Conservation (phyloP, 2,888 invertebrate species). For the Drosophila falleni region DNA sequence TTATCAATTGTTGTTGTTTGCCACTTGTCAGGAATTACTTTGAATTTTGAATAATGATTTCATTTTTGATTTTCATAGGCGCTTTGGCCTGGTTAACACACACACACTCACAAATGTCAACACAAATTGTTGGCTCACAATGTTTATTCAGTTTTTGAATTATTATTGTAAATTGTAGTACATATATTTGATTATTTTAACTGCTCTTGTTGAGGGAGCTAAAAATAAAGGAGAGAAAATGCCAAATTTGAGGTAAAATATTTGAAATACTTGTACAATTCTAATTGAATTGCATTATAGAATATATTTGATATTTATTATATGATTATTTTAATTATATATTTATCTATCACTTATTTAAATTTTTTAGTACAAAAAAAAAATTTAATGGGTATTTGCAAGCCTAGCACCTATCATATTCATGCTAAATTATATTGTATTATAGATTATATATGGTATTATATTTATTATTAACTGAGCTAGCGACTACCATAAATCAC, state of each 20-base stretch:
- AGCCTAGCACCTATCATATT: no score
- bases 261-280: neutral
- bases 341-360: no score
- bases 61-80: constrained; percentile 39
- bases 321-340: no score
- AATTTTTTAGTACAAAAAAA: no score
- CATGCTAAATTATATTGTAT: no score
- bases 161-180: neutral
- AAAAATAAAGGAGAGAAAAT: constrained; percentile 5
- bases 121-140: constrained; percentile 4
- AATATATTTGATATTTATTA: neutral
- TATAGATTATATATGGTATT: no score
- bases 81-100: constrained; percentile 39
- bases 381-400: no score
- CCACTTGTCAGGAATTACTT: constrained; percentile 28
- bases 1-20: constrained; percentile 29
- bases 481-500: no score
- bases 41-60: constrained; percentile 58
- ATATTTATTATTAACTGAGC: no score
- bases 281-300: neutral
- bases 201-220: neutral
- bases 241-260: no score
- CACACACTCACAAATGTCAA: constrained; percentile 15
- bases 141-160: constrained; percentile 4
- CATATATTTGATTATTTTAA: neutral